Conservation (phyloP, 2,888 invertebrate genomes). For the Morinoia aosen region DNA sequence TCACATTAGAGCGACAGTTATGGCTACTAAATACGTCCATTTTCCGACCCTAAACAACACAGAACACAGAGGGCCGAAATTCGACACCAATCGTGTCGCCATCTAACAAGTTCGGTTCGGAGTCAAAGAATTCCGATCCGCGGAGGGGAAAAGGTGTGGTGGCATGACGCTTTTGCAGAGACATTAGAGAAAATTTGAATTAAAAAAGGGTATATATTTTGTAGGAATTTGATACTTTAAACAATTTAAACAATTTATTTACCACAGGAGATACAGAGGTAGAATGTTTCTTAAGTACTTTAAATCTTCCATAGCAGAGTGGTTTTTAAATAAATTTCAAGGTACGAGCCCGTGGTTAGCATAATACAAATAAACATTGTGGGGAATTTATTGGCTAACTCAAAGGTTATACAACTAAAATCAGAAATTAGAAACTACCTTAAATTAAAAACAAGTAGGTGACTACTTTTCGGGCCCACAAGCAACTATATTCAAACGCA, state of each 20-base stretch:
- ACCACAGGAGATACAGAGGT: no score
- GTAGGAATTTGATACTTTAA: background rate
- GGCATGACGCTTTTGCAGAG: background rate
- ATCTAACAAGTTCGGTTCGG: background rate
- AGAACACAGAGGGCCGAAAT: background rate
- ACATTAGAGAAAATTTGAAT: background rate
- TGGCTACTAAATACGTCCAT: background rate
- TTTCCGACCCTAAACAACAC: background rate
- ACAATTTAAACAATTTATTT: background rate
- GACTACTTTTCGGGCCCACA: no score
- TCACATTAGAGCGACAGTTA: background rate
- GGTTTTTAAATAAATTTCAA: background rate
- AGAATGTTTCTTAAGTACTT: background rate
- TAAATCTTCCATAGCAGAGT: background rate
- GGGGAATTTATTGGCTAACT: no score
- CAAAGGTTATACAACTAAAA: no score
- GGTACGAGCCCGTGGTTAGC: background rate
- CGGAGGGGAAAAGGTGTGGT: background rate
- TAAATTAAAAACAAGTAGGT: no score
- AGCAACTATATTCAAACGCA: no score
- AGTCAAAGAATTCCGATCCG: background rate
- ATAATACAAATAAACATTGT: no score
- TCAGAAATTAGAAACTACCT: no score
- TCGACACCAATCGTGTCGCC: background rate
- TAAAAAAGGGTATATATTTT: background rate